These are phyloP conservation scores for Solenopsis fugax DNA, from an alignment of 1,140 invertebrate species.

Conservation along the genomic window DNA sequence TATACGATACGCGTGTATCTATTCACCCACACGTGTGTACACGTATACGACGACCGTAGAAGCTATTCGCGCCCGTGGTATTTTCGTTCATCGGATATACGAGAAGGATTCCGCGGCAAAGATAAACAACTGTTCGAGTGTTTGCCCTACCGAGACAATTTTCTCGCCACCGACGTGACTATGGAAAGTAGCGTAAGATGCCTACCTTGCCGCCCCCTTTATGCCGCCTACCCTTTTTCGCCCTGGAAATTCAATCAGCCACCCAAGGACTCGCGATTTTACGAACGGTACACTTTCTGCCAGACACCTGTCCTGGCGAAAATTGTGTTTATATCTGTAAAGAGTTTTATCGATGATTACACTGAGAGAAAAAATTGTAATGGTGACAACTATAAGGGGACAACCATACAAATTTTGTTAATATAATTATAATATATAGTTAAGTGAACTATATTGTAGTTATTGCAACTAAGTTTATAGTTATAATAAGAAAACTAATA, in stretches of 20 bases:
- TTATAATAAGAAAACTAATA: no score
- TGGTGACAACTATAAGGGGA: no score
- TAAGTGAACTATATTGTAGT: no score
- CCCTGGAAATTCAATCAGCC: constrained; percentile 44
- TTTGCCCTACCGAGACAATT: constrained; percentile 68
- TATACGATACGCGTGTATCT: no score
- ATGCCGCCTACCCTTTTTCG: not conserved
- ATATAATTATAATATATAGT: no score
- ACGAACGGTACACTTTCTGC: not conserved
- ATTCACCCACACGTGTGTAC: not conserved
- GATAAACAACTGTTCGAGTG: constrained; percentile 64
- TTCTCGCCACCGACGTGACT: constrained; percentile 56
- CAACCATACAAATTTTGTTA: no score
- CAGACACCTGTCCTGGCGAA: not conserved
- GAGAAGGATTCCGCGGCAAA: constrained; percentile 56
- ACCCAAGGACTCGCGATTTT: constrained; percentile 23
- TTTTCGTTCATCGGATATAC: constrained; percentile 61
- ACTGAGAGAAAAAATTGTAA: no score
- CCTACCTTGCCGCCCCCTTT: not conserved
- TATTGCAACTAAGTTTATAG: no score
- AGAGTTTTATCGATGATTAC: no score
- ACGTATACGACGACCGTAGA: not conserved
- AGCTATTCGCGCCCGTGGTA: constrained; percentile 26
- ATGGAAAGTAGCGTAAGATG: constrained; percentile 39
- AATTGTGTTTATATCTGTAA: no score